Base-by-base conservation (phyloP, 2,113 vertebrate genomes). In the Lethenteron camtschaticum region DNA sequence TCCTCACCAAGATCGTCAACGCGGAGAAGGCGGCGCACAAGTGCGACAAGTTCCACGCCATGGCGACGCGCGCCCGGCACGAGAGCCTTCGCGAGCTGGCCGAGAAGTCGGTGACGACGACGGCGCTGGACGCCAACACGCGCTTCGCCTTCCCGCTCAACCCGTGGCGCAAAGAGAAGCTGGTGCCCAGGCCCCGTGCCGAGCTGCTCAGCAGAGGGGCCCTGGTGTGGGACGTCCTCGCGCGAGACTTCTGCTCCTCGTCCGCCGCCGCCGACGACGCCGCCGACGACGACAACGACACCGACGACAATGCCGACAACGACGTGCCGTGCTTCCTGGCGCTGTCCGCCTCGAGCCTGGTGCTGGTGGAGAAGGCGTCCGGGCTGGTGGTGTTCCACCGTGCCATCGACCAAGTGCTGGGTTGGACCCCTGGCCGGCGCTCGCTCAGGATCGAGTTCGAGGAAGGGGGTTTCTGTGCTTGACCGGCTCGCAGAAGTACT, bases 301-400 rank as follows among this genome's bases (percentile, higher is more conserved):
- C 3, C 24, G 24, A 24, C 24, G 24, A 4, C 24, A 24, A 24
- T 4, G 24, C 24, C 24, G 24, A 24, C 24, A 24, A 3, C 0
- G 88, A 91, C 69, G 76, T 87, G 0, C 73, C 82, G 3, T 89
- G 87, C 56, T 77, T 79, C 0, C 56, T 96, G 76, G 91, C 83
- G 0, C 71, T 95, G 14, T 95, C 91, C 1, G 84, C 79, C 0
- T 87, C 91, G 56, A 85, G 89, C 0, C 60, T 92, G 9, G 83
- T 91, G 7, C 74, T 95, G 5, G 68, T 83, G 4, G 90, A 95
- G 74, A 74, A 82, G 1, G 73, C 13, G 9, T 84, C 85, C 73
- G 94, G 94, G 75, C 87, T 88, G 55, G 87, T 95, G 68, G 89
- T 92, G 2, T 96, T 95, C 63, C 86, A 92, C 73, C 95, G 91